These are phyloP conservation scores for Coilia nasus DNA, from an alignment of 2,797 vertebrate species.

Conservation along the genomic window DNA sequence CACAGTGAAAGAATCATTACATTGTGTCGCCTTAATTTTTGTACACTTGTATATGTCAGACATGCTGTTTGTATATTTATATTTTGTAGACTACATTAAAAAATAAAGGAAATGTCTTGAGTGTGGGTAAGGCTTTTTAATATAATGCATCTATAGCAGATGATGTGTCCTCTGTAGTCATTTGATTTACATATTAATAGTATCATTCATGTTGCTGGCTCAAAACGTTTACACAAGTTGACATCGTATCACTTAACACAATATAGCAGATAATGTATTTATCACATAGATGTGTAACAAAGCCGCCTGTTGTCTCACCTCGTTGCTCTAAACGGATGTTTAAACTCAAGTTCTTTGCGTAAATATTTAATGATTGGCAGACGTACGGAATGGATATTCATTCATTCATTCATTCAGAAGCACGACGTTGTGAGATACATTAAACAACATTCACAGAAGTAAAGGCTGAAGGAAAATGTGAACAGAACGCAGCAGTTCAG, in stretches of 20 bases:
- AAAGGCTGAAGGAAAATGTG: not conserved
- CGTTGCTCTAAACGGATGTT: constrained; percentile 4
- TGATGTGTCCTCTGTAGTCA: not conserved
- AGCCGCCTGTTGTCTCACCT: not conserved
- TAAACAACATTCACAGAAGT: not conserved
- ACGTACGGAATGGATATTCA: not conserved
- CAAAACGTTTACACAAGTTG: not conserved
- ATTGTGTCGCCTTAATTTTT: not conserved
- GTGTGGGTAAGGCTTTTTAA: not conserved
- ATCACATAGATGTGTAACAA: not conserved
- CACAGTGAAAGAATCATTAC: not conserved
- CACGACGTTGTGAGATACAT: not conserved
- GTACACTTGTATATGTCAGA: not conserved
- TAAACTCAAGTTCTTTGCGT: constrained; percentile 11
- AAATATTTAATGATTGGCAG: constrained; percentile 11
- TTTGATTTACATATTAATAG: constrained; percentile 8
- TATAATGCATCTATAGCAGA: not conserved
- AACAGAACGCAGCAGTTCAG: not conserved
- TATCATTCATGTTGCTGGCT: not conserved
- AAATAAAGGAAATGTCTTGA: not conserved
- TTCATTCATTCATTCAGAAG: not conserved
- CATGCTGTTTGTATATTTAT: not conserved
- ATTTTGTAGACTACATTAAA: not conserved
- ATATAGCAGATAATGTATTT: not conserved
- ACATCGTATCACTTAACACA: not conserved